Percentiles rank a stretch among this genome's conserved stretches.
Conservation (phyloP, 2,113 vertebrate genomes). For the Labeo catla region DNA sequence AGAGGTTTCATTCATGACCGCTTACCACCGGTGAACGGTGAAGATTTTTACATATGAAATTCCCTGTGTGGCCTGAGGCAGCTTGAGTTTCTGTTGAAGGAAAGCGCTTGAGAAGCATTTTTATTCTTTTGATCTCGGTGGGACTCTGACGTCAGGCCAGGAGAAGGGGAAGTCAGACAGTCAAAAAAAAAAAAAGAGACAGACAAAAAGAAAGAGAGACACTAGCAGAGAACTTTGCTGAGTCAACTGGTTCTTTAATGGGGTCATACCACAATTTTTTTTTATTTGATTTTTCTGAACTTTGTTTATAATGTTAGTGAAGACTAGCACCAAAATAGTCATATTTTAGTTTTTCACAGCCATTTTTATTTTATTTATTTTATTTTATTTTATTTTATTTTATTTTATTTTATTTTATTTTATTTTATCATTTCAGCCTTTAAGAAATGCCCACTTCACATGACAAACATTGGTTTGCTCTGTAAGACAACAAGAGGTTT, state of each 20-base stretch:
- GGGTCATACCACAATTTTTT: not conserved
- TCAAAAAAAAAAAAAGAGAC: not conserved
- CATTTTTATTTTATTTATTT: no score
- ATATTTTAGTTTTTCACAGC: not conserved
- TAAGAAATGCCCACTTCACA: no score
- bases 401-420: no score
- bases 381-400: no score
- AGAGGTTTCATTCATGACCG: conserved; percentile 38
- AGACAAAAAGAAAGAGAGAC: conserved; percentile 1
- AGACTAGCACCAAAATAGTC: not conserved
- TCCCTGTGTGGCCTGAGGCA: conserved; percentile 41
- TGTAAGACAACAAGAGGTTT: not conserved
- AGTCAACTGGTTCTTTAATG: conserved; percentile 45
- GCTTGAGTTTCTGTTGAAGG: conserved; percentile 51
- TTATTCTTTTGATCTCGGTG: conserved; percentile 52
- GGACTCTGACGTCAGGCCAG: conserved; percentile 60
- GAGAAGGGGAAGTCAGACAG: conserved; percentile 55
- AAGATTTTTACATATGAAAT: conserved; percentile 37
- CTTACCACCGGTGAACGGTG: not conserved
- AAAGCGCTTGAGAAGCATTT: conserved; percentile 42
- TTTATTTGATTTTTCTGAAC: not conserved
- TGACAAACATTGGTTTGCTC: not conserved
- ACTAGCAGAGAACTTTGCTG: conserved; percentile 38
- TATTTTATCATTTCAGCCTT: no score
- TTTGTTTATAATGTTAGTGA: not conserved